Conservation (phyloP, 92 coral and sea anemone genomes). For the Phenganax subtilis region DNA sequence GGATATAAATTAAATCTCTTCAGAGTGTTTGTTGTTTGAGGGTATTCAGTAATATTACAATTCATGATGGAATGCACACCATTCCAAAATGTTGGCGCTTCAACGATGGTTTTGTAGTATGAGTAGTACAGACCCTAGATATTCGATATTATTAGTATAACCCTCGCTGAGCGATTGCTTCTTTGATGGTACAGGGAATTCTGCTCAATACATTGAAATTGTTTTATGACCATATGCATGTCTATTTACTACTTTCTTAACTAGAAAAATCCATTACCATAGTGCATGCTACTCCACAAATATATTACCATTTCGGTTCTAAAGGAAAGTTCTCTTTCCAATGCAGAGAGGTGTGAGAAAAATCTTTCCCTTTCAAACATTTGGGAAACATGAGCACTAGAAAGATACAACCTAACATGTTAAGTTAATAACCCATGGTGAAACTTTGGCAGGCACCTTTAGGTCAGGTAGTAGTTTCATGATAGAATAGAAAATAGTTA, state of each 20-base stretch:
- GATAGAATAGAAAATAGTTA: too few species aligned
- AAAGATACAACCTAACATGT: not conserved
- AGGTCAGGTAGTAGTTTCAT: too few species aligned
- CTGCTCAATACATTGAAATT: too few species aligned
- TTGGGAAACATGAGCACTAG: slow-evolving; percentile 77
- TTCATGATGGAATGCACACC: slow-evolving; percentile 91
- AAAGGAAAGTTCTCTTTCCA: slow-evolving; percentile 94
- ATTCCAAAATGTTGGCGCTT: slow-evolving; percentile 80
- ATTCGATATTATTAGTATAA: not conserved
- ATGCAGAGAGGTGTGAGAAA: slow-evolving; percentile 91
- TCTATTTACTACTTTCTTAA: too few species aligned
- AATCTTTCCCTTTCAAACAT: slow-evolving; percentile 99
- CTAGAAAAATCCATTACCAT: too few species aligned
- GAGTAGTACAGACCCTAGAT: slow-evolving; percentile 90
- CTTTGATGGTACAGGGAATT: too few species aligned
- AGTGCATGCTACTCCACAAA: not conserved
- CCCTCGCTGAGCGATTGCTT: not conserved
- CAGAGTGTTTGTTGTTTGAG: slow-evolving; percentile 88
- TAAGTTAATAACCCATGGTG: not conserved
- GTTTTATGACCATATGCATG: too few species aligned
- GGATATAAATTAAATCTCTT: slow-evolving; percentile 95
- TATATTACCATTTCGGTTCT: slow-evolving; percentile 89
- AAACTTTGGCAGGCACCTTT: not conserved
- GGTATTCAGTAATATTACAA: slow-evolving; percentile 91
- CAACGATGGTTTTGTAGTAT: slow-evolving; percentile 88